Conservation (phyloP, 2,888 invertebrate species). For the Abscondita cerata region DNA sequence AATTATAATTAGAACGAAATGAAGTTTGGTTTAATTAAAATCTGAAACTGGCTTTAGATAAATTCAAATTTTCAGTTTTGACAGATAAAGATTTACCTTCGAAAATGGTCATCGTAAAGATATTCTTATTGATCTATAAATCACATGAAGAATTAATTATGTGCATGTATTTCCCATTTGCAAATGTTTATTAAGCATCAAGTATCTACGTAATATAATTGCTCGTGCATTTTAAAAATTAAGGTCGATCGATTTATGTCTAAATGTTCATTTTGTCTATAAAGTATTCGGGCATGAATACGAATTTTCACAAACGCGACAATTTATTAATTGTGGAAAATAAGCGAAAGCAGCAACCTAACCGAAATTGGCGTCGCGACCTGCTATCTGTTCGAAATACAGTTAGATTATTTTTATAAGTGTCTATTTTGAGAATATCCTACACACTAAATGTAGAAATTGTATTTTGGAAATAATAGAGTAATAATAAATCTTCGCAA, state of each 20-base stretch:
- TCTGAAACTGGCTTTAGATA: too few species aligned
- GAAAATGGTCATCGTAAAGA: too few species aligned
- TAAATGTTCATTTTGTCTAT: neutral
- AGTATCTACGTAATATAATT: too few species aligned
- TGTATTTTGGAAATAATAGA: constrained; percentile 20
- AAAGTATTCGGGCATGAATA: too few species aligned
- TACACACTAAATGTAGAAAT: constrained; percentile 10
- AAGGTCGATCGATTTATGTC: neutral
- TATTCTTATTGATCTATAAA: too few species aligned
- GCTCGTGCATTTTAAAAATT: neutral
- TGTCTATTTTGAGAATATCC: constrained; percentile 27
- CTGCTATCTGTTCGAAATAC: constrained; percentile 28
- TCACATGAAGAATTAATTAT: too few species aligned
- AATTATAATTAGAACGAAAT: too few species aligned
- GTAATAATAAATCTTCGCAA: constrained; percentile 25
- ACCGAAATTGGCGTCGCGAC: constrained; percentile 28
- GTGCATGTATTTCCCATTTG: too few species aligned
- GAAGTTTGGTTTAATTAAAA: too few species aligned
- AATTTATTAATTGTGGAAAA: constrained; percentile 6
- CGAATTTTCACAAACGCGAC: too few species aligned
- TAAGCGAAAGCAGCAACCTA: constrained; percentile 17
- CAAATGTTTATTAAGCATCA: too few species aligned
- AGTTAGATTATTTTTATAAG: constrained; percentile 32
- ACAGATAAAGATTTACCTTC: too few species aligned
- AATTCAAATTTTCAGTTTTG: neutral